Base-by-base conservation (phyloP, 2,888 invertebrate genomes). In the Amphipyra tragopoginis region DNA sequence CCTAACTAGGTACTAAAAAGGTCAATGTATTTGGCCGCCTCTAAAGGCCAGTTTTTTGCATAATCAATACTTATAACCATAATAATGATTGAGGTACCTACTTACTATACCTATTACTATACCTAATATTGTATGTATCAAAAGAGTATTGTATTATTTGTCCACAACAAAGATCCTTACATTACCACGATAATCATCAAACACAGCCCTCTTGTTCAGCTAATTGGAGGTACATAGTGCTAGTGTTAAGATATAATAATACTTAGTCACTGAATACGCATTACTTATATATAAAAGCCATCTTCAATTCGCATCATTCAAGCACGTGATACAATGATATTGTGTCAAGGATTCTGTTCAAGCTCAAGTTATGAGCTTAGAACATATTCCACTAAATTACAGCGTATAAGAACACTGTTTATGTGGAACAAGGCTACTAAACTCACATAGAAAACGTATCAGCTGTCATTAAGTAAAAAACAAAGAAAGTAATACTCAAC, bases 391-490 rank as follows among this genome's bases (percentile, higher is more conserved):
- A 68, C 71, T 78, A 81, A 81, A 81, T 79, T 79, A 75, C 75
- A 71, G 58, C 54, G 53, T 65, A 66, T 51, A 73, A 63, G 56
- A 66, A 68, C 60, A 58, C 64, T 73, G 73, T 64, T 52, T 75
- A 85, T 81, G 77, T 82, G 64, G 86, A 80, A 82, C 86, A 82
- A 86, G 86, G 86, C 79, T 85, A 70, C 65, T 72, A 65, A 77
- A 71, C 75, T 74, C 72, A 75, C 67, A 65, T 69, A 69, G 72
- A 65, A 67, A 77, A 67, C 61, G 47, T 76, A 77, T 72, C 56
- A 75, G 49, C 55, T 69, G 50, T 59, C 63, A 72, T 78, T 72
- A 75, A 13, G 55, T 64, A 21, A 21, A 21, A 36, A 75, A 61
- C 45, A 43, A 52, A 15, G 9, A 52, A 68, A 62, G 34, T 44